Conservation (phyloP, 2,888 invertebrate genomes). For the Chrysolina americana region DNA sequence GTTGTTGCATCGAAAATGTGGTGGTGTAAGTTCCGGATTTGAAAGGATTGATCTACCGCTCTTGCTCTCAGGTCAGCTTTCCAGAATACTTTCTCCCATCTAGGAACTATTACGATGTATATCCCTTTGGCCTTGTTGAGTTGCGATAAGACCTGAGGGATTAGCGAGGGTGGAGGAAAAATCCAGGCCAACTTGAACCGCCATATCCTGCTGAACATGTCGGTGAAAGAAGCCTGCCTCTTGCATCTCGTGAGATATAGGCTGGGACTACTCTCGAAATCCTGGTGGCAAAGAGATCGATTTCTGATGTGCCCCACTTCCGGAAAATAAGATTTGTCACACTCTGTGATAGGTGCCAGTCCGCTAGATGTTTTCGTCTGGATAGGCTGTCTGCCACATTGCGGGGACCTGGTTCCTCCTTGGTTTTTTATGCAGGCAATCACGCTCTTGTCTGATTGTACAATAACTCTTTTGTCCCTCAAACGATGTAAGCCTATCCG, state of each 20-base stretch:
- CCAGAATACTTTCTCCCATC: too few species aligned
- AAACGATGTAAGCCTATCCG: too few species aligned
- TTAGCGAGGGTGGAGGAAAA: slow-evolving; percentile 52
- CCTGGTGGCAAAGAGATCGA: slow-evolving; percentile 48
- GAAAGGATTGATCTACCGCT: too few species aligned
- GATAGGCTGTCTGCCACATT: not conserved
- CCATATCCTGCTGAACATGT: too few species aligned
- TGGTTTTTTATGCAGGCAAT: too few species aligned
- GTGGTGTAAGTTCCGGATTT: too few species aligned
- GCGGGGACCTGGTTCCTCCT: slow-evolving; percentile 18
- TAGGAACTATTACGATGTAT: too few species aligned
- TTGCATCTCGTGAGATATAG: slow-evolving; percentile 46
- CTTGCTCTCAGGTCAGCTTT: too few species aligned
- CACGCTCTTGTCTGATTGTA: too few species aligned
- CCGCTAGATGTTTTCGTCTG: not conserved
- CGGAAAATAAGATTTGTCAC: slow-evolving; percentile 42
- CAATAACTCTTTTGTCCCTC: too few species aligned
- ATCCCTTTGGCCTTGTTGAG: slow-evolving; percentile 28
- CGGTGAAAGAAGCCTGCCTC: too few species aligned
- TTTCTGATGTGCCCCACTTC: slow-evolving; percentile 46
- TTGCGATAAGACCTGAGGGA: slow-evolving; percentile 54
- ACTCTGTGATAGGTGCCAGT: not conserved
- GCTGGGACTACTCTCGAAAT: slow-evolving; percentile 41
- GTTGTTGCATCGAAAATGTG: slow-evolving; percentile 46
- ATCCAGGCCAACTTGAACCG: too few species aligned